phyloP scores from a whole-genome alignment of 1,140 invertebrate genomes.

The Sinella curviseta region DNA sequence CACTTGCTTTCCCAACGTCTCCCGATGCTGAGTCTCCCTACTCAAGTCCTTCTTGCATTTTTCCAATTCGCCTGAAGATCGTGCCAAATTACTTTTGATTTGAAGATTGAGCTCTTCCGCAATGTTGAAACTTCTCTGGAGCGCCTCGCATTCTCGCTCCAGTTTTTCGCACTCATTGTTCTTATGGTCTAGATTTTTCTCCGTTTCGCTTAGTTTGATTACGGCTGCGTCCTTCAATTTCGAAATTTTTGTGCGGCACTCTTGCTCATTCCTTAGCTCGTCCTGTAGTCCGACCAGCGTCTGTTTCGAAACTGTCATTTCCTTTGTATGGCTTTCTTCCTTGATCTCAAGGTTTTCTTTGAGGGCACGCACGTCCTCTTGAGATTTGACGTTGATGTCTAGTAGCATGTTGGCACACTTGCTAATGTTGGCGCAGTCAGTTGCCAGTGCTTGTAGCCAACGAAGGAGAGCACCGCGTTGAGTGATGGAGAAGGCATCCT shows the following conservation, averaged over 20 bases:
- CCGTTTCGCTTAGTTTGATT: not conserved
- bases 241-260: not conserved
- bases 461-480: not conserved
- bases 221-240: not conserved
- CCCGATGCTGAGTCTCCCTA: not conserved
- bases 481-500: not conserved
- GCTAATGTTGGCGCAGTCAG: not conserved
- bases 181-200: not conserved
- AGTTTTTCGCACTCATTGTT: not conserved
- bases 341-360: constrained; percentile 3
- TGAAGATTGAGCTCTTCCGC: constrained; percentile 3
- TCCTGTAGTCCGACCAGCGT: not conserved
- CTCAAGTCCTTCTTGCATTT: not conserved
- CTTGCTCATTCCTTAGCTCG: not conserved
- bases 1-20: not conserved
- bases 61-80: not conserved
- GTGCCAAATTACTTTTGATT: not conserved
- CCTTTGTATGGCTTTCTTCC: not conserved
- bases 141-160: not conserved
- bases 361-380: not conserved
- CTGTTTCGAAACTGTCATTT: not conserved
- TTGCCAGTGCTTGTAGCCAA: not conserved
- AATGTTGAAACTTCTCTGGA: constrained; percentile 6
- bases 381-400: constrained; percentile 8
- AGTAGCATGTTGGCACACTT: not conserved